Evolutionary conservation across 2,113 vertebrate species (phyloP), one percentile per base, ranked within the genome.

Genomic region (Hepsetus odoe): DNA sequence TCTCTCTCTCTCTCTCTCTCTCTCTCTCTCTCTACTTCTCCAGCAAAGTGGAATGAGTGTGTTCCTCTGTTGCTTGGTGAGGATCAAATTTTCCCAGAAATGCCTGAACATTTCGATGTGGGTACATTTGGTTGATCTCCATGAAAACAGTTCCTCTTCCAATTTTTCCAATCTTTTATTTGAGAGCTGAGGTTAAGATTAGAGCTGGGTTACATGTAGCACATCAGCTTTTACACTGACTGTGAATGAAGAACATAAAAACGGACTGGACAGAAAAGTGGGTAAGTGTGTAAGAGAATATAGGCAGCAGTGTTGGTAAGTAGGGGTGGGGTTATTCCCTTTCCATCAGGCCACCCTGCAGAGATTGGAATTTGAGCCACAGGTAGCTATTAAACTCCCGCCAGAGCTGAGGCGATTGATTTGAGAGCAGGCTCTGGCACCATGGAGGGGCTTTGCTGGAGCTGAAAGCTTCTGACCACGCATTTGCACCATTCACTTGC

Each of bases 301-400:
- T 64, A 49, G 6, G 2, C n/a, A 8, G 30, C 69, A 35, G 46
- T 53, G 59, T 35, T 42, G 32, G 49, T 66, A 33, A 35, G 46
- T 24, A 32, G 28, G 49, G 18, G 38, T 35, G 62, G 40, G 61
- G 42, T 40, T 73, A 42, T 53, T 64, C 64, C 49, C 51, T 7
- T 67, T 77, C 46, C 24, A 22, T 81, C 66, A 65, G 53, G 56
- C 67, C 42, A 22, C 65, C 69, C 68, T 56, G 44, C 33, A 58
- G 72, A 68, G 59, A 76, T 14, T 69, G 65, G 65, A 64, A 81
- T 80, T 76, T 70, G 49, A 82, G n/a, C 76, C 35, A 67, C 83
- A 82, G 76, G 83, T 84, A 58, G 51, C 67, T 49, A 67, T 84
- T 79, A 58, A 77, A 71, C 59, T 69, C 51, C 76, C 59, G 44